phyloP scores from a whole-genome alignment of 2,797 vertebrate genomes.

The Coranthus polyacanthus region DNA sequence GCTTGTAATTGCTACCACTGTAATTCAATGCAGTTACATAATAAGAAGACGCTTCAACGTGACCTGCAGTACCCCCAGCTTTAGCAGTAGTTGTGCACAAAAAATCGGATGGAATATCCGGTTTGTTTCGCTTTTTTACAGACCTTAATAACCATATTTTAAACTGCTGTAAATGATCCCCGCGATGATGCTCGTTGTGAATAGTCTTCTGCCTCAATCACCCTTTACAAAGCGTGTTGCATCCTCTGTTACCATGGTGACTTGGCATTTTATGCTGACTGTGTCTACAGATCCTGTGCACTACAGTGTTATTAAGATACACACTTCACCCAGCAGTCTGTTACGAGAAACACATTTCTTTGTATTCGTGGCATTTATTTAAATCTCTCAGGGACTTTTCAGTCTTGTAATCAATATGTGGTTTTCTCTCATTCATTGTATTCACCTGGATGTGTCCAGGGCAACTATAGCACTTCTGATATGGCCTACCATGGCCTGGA shows the following conservation, averaged over 20 bases:
- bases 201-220: constrained; percentile 44
- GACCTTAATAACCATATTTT: constrained; percentile 34
- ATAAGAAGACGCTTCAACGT: constrained; percentile 70
- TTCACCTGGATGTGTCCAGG: neutral
- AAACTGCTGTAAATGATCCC: constrained; percentile 25
- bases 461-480: too few relatives aligned
- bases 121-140: constrained; percentile 6
- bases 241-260: constrained; percentile 88
- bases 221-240: constrained; percentile 67
- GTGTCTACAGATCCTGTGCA: constrained; percentile 72
- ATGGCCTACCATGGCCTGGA: too few relatives aligned
- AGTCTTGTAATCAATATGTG: neutral
- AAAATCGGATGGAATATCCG: constrained; percentile 35
- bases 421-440: constrained; percentile 4
- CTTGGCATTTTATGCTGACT: constrained; percentile 80
- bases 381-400: neutral
- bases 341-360: neutral
- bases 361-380: neutral
- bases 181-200: constrained; percentile 26
- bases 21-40: constrained; percentile 76
- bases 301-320: constrained; percentile 40
- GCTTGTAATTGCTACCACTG: constrained; percentile 44
- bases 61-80: constrained; percentile 54
- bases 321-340: constrained; percentile 19
- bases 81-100: constrained; percentile 30